Evolutionary conservation across 2,797 vertebrate genomes (phyloP).

Genomic region (Catostomus latipinnis): DNA sequence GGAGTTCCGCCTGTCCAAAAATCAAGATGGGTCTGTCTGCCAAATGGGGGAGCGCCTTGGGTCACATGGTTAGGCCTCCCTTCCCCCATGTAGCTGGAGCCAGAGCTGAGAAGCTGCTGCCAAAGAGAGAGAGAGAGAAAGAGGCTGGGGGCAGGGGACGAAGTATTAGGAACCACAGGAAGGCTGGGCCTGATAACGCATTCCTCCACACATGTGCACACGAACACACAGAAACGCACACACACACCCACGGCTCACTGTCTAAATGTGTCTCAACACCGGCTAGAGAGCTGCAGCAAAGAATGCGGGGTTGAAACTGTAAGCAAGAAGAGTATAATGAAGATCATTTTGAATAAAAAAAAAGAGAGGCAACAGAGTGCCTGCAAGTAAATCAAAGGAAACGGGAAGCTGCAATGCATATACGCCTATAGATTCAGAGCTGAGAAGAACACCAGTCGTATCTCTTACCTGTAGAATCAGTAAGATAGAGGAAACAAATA

Average conservation of each 20-base stretch:
- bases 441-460: slow-evolving; percentile 6
- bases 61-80: slow-evolving; percentile 43
- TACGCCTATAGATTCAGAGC: neutral
- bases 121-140: slow-evolving; percentile 12
- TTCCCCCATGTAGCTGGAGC: slow-evolving; percentile 28
- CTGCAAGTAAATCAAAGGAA: neutral
- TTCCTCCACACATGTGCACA: slow-evolving; percentile 46
- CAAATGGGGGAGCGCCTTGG: slow-evolving; percentile 43
- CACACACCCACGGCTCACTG: neutral
- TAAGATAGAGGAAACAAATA: neutral
- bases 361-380: too few relatives aligned
- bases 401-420: neutral
- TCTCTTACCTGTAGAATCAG: slow-evolving; percentile 23
- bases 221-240: slow-evolving; percentile 1
- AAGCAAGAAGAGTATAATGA: slow-evolving; percentile 8
- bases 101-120: slow-evolving; percentile 27
- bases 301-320: slow-evolving; percentile 7
- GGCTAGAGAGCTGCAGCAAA: slow-evolving; percentile 4
- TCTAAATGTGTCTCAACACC: slow-evolving; percentile 34
- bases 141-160: slow-evolving; percentile 41
- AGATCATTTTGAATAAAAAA: slow-evolving; percentile 11
- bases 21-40: slow-evolving; percentile 36
- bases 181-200: slow-evolving; percentile 62
- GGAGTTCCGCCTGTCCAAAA: slow-evolving; percentile 39
- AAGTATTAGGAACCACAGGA: slow-evolving; percentile 59